Conservation (phyloP, 2,797 vertebrate genomes). For the Scarus forsteni region DNA sequence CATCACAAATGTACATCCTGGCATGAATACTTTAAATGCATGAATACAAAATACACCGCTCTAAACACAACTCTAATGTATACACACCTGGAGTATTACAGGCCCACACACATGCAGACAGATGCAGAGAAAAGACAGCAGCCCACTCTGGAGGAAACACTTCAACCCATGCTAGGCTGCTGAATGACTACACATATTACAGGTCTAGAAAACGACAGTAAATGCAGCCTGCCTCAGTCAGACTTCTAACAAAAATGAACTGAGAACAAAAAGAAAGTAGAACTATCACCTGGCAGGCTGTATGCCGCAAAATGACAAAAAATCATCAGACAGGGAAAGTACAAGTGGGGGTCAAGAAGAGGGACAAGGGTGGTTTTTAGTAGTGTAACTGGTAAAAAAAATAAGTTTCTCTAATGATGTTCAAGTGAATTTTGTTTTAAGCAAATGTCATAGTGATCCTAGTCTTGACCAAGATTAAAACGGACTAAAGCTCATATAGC, state of each 20-base stretch:
- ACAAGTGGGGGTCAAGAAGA: no score
- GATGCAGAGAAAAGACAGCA: not conserved
- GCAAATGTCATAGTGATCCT: no score
- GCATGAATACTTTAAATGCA: conserved; percentile 17
- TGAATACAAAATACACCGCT: conserved; percentile 11
- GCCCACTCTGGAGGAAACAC: conserved; percentile 1
- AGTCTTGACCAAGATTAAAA: no score
- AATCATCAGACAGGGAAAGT: no score
- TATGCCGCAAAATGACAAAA: no score
- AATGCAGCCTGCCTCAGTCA: conserved; percentile 29
- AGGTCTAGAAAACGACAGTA: conserved; percentile 52
- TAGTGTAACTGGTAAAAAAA: no score
- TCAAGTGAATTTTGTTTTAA: no score
- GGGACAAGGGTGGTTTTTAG: no score
- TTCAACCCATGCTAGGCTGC: conserved; percentile 16
- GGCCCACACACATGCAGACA: not conserved
- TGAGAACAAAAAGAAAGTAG: not conserved
- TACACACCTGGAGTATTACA: not conserved
- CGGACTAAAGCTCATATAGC: no score
- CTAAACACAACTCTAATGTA: not conserved
- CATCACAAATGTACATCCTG: not conserved
- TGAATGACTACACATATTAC: conserved; percentile 29
- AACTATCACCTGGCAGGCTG: no score
- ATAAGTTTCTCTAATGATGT: no score
- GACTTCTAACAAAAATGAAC: conserved; percentile 24